A percentile compares a stretch with the other conserved stretches of the same genome.
Evolutionary conservation across 1,140 invertebrate species (phyloP).

Genomic region (Oscheius sp.): DNA sequence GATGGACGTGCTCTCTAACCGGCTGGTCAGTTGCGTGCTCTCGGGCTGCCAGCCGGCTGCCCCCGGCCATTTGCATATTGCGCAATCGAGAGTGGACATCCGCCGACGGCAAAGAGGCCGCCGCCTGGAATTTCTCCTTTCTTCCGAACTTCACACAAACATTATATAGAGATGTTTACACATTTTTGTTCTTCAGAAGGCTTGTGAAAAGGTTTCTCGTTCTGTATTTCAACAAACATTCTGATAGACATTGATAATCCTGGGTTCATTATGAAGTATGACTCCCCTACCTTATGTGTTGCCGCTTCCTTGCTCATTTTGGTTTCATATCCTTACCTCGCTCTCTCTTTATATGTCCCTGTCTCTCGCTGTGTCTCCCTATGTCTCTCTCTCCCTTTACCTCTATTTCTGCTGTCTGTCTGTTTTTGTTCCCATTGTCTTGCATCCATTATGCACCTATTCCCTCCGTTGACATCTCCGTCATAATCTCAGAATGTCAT

Average conservation of each 20-base stretch:
- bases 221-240: no score
- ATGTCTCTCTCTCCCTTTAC: neutral
- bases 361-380: neutral
- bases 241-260: no score
- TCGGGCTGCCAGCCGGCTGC: neutral
- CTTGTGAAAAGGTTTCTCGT: no score
- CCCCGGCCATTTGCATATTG: slow-evolving; percentile 32
- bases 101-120: neutral
- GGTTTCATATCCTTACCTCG: neutral
- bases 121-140: neutral
- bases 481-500: neutral
- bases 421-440: neutral
- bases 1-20: neutral
- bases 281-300: no score
- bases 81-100: slow-evolving; percentile 31
- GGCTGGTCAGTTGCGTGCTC: slow-evolving; percentile 8
- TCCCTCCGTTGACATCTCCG: neutral
- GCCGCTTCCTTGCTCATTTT: no score
- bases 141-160: neutral
- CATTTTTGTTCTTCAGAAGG: no score
- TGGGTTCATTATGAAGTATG: no score
- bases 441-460: no score
- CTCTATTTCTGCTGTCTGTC: neutral
- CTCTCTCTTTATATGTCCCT: neutral
- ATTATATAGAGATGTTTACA: no score